Base-by-base conservation (phyloP, 1,140 invertebrate genomes). In the Lethrus apterus region DNA sequence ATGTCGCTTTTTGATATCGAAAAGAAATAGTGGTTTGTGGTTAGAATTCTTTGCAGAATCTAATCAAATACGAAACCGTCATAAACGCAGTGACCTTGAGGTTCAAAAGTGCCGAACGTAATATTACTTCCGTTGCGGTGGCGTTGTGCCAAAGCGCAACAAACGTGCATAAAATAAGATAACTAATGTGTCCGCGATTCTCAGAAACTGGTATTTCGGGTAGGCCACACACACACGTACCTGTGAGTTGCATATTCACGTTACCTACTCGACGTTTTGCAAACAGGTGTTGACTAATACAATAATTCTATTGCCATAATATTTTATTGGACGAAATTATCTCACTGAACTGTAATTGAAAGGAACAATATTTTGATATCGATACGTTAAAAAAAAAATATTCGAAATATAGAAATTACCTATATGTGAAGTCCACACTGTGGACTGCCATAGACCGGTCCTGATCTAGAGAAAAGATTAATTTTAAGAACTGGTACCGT, bases 121-220 rank as follows among this genome's bases (percentile, higher is more conserved):
- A 31, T 26, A 20, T 26, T 26, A 43, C 41, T 43, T 43, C 41
- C 41, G 41, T 20, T 43, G 41, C 41, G 41, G 41, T 43, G 41
- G 41, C 41, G 41, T 29, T 5, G 26, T 43, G 41, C 41, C 41
- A 43, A 31, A 30, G 15, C 15, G n/a, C n/a, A n/a, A n/a, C 41
- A 15, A 31, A 43, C 41, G 41, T 43, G 41, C 18, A 43, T 31
- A 43, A 43, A 43, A 43, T 43, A 43, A 43, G 29, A 43, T 31
- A 31, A 43, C 41, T 31, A 43, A 43, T 43, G 41, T 43, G 24
- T 43, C 15, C 41, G 29, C 24, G 14, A 14, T 43, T 43, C 41
- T 29, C 3, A 10, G 41, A 43, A 43, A 4, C 15, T 21, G 13
- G 18, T 43, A 31, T 43, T 30, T 43, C 29, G 41, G 41, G 29